These are phyloP conservation scores for Luperina testacea DNA, from an alignment of 2,888 invertebrate genomes.

Conservation along the genomic window DNA sequence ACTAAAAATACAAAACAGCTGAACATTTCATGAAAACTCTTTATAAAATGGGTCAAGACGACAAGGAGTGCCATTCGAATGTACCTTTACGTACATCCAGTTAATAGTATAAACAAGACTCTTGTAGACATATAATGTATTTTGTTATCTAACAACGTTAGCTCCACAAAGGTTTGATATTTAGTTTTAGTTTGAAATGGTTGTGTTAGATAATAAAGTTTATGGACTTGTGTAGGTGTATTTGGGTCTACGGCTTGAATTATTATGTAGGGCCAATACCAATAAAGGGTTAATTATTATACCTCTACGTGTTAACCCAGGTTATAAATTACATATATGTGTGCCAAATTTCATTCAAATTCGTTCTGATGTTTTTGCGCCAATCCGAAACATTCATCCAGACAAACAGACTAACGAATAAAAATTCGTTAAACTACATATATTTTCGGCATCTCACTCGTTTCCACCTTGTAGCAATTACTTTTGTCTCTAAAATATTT, in stretches of 20 bases:
- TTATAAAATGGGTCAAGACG: constrained; percentile 50
- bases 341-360: too few relatives aligned
- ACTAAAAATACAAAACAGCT: constrained; percentile 25
- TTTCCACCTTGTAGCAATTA: too few relatives aligned
- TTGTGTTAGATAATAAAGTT: constrained; percentile 38
- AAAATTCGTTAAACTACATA: too few relatives aligned
- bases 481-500: too few relatives aligned
- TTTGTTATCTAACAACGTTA: constrained; percentile 85
- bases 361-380: too few relatives aligned
- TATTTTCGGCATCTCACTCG: too few relatives aligned
- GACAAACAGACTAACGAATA: too few relatives aligned
- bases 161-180: constrained; percentile 62
- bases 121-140: constrained; percentile 77
- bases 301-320: too few relatives aligned
- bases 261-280: too few relatives aligned
- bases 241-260: not conserved
- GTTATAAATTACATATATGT: too few relatives aligned
- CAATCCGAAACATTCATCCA: too few relatives aligned
- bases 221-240: constrained; percentile 7
- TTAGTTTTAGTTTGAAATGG: constrained; percentile 35
- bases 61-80: constrained; percentile 59
- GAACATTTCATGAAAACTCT: constrained; percentile 30
- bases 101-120: constrained; percentile 82
- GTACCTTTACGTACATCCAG: constrained; percentile 69
- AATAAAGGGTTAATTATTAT: too few relatives aligned